Percentiles rank a stretch among this genome's conserved stretches.
Conservation (phyloP, 2,888 invertebrate genomes). For the Hypomecis punctinalis region DNA sequence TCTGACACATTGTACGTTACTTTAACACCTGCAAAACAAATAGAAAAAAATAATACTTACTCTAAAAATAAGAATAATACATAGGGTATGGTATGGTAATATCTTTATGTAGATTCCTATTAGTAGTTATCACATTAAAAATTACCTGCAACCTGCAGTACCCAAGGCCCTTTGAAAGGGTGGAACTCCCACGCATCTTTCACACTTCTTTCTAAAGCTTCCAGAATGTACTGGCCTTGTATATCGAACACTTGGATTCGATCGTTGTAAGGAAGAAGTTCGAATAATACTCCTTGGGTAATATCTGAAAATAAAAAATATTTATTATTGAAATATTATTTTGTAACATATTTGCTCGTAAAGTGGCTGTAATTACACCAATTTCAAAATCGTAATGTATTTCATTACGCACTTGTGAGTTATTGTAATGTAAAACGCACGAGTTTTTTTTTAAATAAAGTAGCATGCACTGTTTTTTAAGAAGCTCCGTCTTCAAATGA, state of each 20-base stretch:
- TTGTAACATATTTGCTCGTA: no score
- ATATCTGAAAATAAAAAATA: slow-evolving; percentile 85
- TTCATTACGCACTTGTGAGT: no score
- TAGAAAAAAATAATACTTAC: neutral
- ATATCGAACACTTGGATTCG: slow-evolving; percentile 88
- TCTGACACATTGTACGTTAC: slow-evolving; percentile 51
- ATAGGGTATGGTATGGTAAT: no score
- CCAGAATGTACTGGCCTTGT: slow-evolving; percentile 86
- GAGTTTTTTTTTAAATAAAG: no score
- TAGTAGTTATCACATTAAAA: neutral
- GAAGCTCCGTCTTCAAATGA: no score
- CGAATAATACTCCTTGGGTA: slow-evolving; percentile 88
- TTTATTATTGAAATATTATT: no score
- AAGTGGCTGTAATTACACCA: no score
- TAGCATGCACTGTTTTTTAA: no score
- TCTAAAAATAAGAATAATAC: neutral
- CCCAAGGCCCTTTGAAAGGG: slow-evolving; percentile 76
- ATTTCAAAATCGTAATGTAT: no score
- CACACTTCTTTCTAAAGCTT: slow-evolving; percentile 85
- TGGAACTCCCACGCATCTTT: slow-evolving; percentile 65
- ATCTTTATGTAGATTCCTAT: no score
- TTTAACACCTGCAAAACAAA: slow-evolving; percentile 10
- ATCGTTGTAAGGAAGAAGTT: slow-evolving; percentile 90
- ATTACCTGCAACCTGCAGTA: slow-evolving; percentile 86
- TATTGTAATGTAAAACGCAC: no score